Evolutionary conservation across 2,888 invertebrate species (phyloP).

Genomic region (Clunio marinus): DNA sequence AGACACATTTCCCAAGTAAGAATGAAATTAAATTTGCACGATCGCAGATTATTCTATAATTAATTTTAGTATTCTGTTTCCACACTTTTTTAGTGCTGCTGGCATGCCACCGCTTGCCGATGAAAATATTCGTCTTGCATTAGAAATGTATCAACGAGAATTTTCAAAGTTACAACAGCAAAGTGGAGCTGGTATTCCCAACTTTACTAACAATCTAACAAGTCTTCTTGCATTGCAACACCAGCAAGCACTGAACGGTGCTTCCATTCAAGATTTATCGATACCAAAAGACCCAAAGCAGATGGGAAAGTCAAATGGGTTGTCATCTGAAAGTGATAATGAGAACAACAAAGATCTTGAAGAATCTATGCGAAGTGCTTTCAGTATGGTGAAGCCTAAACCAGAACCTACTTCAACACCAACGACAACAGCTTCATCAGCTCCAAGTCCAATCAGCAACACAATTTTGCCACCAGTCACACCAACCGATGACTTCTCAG

Average conservation of each 20-base stretch:
- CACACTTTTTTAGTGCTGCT: constrained; percentile 70
- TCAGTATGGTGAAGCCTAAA: constrained; percentile 83
- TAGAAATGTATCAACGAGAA: constrained; percentile 91
- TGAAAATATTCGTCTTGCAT: constrained; percentile 83
- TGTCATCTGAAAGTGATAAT: constrained; percentile 49
- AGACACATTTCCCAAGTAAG: constrained; percentile 76
- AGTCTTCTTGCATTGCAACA: constrained; percentile 76
- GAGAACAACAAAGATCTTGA: constrained; percentile 55
- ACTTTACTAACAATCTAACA: constrained; percentile 54
- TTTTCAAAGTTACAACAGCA: constrained; percentile 73
- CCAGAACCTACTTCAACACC: constrained; percentile 69
- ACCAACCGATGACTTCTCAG: constrained; percentile 74
- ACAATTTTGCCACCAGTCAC: constrained; percentile 81
- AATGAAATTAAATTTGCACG: constrained; percentile 44
- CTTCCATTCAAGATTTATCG: constrained; percentile 73
- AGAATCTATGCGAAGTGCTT: constrained; percentile 74
- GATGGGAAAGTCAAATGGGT: background rate
- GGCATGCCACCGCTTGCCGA: constrained; percentile 51
- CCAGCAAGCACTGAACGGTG: constrained; percentile 63
- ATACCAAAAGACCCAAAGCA: constrained; percentile 63
- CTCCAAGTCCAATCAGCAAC: constrained; percentile 79
- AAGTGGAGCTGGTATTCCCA: constrained; percentile 55
- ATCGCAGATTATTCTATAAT: constrained; percentile 51
- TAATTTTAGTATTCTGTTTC: constrained; percentile 68
- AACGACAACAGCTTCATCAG: constrained; percentile 69